Conservation (phyloP, 2,888 invertebrate species). For the Spilarctia lutea region DNA sequence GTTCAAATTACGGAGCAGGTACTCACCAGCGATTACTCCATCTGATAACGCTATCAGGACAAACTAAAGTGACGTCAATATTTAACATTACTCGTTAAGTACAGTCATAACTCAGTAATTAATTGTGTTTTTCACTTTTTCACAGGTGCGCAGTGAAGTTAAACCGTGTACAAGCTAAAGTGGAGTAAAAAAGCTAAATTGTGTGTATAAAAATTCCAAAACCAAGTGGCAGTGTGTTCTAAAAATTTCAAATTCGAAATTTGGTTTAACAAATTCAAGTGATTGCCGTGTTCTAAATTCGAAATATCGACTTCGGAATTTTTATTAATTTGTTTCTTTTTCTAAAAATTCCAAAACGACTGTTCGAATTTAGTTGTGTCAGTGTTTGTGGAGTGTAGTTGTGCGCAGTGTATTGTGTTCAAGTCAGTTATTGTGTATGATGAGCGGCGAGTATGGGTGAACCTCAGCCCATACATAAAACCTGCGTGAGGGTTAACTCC, state of each 20-base stretch:
- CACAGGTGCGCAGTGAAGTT: constrained; percentile 41
- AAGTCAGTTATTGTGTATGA: constrained; percentile 64
- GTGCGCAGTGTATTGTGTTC: constrained; percentile 38
- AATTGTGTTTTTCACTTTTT: constrained; percentile 41
- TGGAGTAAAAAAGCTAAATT: constrained; percentile 18
- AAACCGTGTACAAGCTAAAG: constrained; percentile 23
- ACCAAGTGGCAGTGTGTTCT: constrained; percentile 10
- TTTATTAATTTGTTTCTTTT: constrained; percentile 5
- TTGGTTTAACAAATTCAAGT: not conserved
- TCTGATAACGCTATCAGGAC: constrained; percentile 45
- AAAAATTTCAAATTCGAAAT: constrained; percentile 16
- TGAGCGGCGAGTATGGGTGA: constrained; percentile 83
- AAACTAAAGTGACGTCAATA: constrained; percentile 59
- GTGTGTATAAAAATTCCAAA: constrained; percentile 19
- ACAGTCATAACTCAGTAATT: constrained; percentile 27
- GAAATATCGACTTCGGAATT: constrained; percentile 9
- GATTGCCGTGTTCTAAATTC: constrained; percentile 15
- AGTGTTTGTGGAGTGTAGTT: constrained; percentile 23
- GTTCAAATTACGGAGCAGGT: constrained; percentile 4
- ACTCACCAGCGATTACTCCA: constrained; percentile 31
- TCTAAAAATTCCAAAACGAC: constrained; percentile 17
- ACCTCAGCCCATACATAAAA: constrained; percentile 74
- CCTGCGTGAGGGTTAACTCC: constrained; percentile 81
- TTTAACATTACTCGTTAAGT: constrained; percentile 52
- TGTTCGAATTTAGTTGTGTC: constrained; percentile 6